These are phyloP conservation scores for Trichonephila clavipes DNA, from an alignment of 1,140 invertebrate genomes.

Conservation along the genomic window DNA sequence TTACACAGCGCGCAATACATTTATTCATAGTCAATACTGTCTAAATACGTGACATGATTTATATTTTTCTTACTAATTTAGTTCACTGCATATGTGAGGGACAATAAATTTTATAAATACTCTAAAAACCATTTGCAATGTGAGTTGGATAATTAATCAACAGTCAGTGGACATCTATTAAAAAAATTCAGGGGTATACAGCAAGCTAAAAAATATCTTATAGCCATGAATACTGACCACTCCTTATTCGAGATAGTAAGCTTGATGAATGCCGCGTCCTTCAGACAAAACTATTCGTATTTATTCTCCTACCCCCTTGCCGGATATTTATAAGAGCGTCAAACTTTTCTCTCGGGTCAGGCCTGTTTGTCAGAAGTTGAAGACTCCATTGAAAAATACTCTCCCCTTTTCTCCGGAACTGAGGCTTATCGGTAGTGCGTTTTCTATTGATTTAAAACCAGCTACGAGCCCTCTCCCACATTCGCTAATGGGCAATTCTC, in stretches of 20 bases:
- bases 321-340: slow-evolving; percentile 51
- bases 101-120: no score
- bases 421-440: slow-evolving; percentile 55
- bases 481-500: slow-evolving; percentile 76
- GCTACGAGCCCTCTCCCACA: slow-evolving; percentile 53
- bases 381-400: slow-evolving; percentile 64
- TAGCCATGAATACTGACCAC: neutral
- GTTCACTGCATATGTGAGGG: no score
- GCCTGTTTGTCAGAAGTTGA: slow-evolving; percentile 60
- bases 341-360: slow-evolving; percentile 53
- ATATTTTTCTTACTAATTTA: no score
- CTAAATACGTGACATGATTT: no score
- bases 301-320: neutral
- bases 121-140: no score
- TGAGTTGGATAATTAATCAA: no score
- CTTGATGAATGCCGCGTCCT: neutral
- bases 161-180: no score
- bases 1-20: no score
- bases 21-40: no score
- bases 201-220: no score
- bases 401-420: slow-evolving; percentile 27
- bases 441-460: slow-evolving; percentile 65
- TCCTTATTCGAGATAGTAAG: slow-evolving; percentile 16
- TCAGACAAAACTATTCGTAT: slow-evolving; percentile 14
- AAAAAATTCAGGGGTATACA: no score